Percentiles rank a stretch among this genome's conserved stretches.
These are phyloP conservation scores for Dorcus hopei DNA, from an alignment of 2,888 invertebrate species.

Conservation along the genomic window DNA sequence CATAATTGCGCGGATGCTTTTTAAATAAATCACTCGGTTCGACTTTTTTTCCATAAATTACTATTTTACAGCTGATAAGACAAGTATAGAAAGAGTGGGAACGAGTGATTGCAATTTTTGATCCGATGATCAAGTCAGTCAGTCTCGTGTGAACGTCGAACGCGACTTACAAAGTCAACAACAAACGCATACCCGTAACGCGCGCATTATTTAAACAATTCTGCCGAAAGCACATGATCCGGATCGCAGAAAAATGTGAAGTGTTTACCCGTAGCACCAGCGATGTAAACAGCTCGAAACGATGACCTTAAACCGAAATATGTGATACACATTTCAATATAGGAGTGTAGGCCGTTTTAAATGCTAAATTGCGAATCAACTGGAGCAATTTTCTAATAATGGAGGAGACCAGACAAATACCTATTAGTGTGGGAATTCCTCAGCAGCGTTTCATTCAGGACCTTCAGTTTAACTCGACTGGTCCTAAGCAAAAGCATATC, in stretches of 20 bases:
- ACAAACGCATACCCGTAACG: too few species aligned
- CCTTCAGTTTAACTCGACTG: constrained; percentile 23
- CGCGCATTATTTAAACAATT: background rate
- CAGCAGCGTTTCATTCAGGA: constrained; percentile 16
- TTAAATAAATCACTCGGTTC: too few species aligned
- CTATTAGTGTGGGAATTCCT: constrained; percentile 24
- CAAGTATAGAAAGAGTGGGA: constrained; percentile 10
- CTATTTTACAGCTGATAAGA: background rate
- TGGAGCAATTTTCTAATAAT: constrained; percentile 26
- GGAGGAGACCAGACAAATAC: constrained; percentile 25
- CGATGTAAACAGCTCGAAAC: background rate
- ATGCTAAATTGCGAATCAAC: constrained; percentile 27
- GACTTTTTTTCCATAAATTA: too few species aligned
- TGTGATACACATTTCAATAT: constrained; percentile 12
- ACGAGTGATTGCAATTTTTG: constrained; percentile 16
- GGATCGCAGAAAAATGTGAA: too few species aligned
- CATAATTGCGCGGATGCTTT: too few species aligned
- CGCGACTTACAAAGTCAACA: background rate
- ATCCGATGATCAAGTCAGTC: constrained; percentile 12
- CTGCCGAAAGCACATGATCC: background rate
- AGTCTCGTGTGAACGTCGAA: constrained; percentile 9
- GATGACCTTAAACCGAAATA: constrained; percentile 15
- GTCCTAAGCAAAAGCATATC: background rate
- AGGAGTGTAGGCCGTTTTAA: constrained; percentile 26
- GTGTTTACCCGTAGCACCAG: background rate